Evolutionary conservation across 2,888 invertebrate genomes (phyloP).

Genomic region (Philereme transversata): DNA sequence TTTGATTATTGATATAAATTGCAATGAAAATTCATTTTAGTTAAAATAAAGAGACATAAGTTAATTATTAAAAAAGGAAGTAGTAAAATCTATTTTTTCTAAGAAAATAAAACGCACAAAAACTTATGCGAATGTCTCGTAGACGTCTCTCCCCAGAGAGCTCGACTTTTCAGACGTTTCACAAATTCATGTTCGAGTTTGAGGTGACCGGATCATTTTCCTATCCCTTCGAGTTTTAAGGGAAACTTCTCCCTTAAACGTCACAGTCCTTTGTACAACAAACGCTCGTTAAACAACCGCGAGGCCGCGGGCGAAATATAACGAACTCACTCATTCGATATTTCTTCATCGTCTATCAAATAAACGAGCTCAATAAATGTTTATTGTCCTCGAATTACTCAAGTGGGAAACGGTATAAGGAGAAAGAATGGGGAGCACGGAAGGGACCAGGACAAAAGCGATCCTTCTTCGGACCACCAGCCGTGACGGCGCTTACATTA

Average conservation of each 20-base stretch:
- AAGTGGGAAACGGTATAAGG: conserved; percentile 81
- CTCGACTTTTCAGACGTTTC: conserved; percentile 60
- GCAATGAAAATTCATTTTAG: neutral
- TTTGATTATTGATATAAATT: no score
- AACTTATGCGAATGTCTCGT: conserved; percentile 65
- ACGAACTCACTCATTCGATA: conserved; percentile 73
- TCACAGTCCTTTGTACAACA: conserved; percentile 51
- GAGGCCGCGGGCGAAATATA: conserved; percentile 58
- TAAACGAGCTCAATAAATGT: conserved; percentile 81
- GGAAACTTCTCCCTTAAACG: conserved; percentile 43
- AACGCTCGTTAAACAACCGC: conserved; percentile 62
- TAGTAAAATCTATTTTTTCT: conserved; percentile 66
- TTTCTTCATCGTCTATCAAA: conserved; percentile 80
- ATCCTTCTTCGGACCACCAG: conserved; percentile 81
- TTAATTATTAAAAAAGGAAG: conserved; percentile 68
- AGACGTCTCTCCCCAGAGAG: conserved; percentile 53
- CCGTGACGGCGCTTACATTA: conserved; percentile 83
- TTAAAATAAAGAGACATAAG: conserved; percentile 41
- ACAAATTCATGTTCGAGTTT: conserved; percentile 61
- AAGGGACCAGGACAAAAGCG: conserved; percentile 80
- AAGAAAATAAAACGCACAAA: conserved; percentile 65
- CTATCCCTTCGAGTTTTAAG: conserved; percentile 51
- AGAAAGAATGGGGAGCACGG: conserved; percentile 77
- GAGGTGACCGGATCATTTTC: conserved; percentile 61
- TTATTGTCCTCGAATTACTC: conserved; percentile 83